These are phyloP conservation scores for Callosobruchus maculatus DNA, from an alignment of 2,888 invertebrate species.

Conservation along the genomic window DNA sequence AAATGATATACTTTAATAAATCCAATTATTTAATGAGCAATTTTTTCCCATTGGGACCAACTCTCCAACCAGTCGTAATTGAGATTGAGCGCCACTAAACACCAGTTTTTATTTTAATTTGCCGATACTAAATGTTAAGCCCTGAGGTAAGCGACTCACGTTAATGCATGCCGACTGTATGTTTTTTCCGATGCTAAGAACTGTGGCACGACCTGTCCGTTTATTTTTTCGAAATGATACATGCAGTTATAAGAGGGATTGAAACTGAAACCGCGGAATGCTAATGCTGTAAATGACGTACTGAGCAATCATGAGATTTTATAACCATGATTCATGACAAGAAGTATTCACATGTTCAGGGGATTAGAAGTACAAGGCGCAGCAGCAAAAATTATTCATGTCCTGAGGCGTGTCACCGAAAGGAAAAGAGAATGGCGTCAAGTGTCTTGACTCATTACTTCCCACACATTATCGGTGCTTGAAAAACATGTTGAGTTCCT, in stretches of 20 bases:
- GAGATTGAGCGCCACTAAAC: background rate
- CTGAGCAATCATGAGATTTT: background rate
- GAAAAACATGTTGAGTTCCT: too few relatives aligned
- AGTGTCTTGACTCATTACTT: too few relatives aligned
- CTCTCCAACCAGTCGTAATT: background rate
- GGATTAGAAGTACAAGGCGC: background rate
- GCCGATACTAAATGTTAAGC: background rate
- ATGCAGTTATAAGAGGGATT: background rate
- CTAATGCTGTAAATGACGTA: background rate
- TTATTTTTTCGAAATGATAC: background rate
- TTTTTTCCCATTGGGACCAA: slow-evolving; percentile 3
- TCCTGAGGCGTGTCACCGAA: background rate
- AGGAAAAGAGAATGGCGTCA: background rate
- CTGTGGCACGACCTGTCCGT: background rate
- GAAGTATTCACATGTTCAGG: background rate
- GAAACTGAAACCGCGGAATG: background rate
- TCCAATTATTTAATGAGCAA: slow-evolving; percentile 21
- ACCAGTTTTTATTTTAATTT: background rate
- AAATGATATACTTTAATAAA: slow-evolving; percentile 18
- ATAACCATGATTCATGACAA: background rate
- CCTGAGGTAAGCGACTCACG: background rate
- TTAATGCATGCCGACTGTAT: background rate
- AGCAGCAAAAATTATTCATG: background rate
- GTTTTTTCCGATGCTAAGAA: background rate
- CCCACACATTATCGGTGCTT: too few relatives aligned